A percentile compares a stretch with the other conserved stretches of the same genome.
Conservation (phyloP, 2,888 invertebrate genomes). For the Asteroscopus sphinx region DNA sequence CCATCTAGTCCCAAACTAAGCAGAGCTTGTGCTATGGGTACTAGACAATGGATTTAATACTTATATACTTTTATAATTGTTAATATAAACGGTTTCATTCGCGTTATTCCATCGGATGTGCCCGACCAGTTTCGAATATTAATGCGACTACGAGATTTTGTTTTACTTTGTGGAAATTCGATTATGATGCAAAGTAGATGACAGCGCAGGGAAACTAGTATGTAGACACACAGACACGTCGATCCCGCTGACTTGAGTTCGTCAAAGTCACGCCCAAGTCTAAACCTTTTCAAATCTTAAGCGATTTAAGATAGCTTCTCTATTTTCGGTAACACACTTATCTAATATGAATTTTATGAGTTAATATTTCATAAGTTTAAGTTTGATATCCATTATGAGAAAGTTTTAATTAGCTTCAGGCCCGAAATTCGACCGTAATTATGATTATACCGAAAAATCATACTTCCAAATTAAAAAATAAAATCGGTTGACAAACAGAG, state of each 20-base stretch:
- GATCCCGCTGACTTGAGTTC: conserved; percentile 3
- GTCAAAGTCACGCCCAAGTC: conserved; percentile 32
- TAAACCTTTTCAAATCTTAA: conserved; percentile 10
- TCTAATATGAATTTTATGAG: conserved; percentile 30
- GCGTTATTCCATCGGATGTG: no score
- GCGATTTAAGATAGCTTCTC: conserved; percentile 12
- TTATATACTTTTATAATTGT: no score
- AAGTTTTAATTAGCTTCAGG: conserved; percentile 66
- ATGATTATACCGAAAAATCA: no score
- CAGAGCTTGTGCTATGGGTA: no score
- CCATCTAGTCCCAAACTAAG: no score
- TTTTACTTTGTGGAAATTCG: conserved; percentile 88
- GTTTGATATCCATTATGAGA: conserved; percentile 64
- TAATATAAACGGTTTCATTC: no score
- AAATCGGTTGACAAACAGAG: no score
- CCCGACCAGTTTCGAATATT: no score
- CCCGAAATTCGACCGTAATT: no score
- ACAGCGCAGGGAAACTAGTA: conserved; percentile 58
- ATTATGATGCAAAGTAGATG: conserved; percentile 89
- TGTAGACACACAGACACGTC: conserved; percentile 11
- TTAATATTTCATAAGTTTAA: conserved; percentile 61
- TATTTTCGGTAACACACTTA: conserved; percentile 28
- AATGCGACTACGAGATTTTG: conserved; percentile 87
- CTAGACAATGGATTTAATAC: no score
- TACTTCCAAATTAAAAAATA: no score